Percentiles rank a stretch among this genome's conserved stretches.
Conservation (phyloP, 2,113 vertebrate species). For the Hydropotes inermis region DNA sequence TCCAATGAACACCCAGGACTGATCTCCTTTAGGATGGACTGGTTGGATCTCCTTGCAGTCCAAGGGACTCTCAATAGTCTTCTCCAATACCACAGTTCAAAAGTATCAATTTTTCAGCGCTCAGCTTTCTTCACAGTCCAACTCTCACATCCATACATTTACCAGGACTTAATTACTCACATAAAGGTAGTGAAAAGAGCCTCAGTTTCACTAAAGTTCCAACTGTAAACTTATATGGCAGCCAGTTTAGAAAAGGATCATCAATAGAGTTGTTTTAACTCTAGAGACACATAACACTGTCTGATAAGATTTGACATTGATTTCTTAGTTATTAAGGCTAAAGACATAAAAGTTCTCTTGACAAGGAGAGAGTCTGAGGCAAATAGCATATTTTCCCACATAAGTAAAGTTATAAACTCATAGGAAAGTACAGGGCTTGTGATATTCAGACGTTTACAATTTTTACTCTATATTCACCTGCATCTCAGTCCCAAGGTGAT, state of each 20-base stretch:
- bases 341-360: background rate
- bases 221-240: background rate
- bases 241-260: background rate
- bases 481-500: background rate
- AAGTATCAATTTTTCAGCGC: too few relatives aligned
- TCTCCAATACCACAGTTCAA: too few relatives aligned
- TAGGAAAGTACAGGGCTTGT: background rate
- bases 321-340: constrained; percentile 18
- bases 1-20: too few relatives aligned
- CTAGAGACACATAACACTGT: background rate
- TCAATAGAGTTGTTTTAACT: background rate
- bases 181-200: background rate
- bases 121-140: too few relatives aligned
- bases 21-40: too few relatives aligned
- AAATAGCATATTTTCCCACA: background rate
- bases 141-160: background rate
- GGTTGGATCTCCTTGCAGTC: too few relatives aligned
- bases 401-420: background rate
- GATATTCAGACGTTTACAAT: background rate
- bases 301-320: background rate
- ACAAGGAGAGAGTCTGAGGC: background rate
- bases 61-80: too few relatives aligned
- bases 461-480: background rate
- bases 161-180: background rate
- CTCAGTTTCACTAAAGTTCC: background rate